Base-by-base conservation (phyloP, 2,888 invertebrate species). In the Ophion ventricosus region DNA sequence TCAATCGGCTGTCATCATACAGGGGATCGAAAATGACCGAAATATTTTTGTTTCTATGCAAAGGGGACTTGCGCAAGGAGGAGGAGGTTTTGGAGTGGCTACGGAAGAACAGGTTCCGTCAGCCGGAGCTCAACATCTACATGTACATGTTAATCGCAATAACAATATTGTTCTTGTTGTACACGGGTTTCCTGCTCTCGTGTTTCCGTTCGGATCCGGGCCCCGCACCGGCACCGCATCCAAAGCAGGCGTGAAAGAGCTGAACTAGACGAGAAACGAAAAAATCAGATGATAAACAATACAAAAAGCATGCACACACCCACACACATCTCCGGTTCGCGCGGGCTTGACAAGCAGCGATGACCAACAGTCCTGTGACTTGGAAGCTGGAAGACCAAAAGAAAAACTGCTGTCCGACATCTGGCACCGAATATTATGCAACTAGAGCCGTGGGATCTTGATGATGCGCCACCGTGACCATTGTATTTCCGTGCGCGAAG, bases 81-180 rank as follows among this genome's bases (percentile, higher is more conserved):
- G 95, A 96, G 7, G 97, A 98, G 92, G 98, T 98, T 23, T 94
- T 98, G 86, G 98, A 98, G 90, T 98, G 98, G 98, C 94, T 98
- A 87, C 96, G 98, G 89, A 98, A 98, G 94, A 98, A 98, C 93
- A 95, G 98, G 88, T 98, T 98, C 94, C 96, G 98, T 73, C 98
- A 98, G 91, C 98, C 98, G 0, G 98, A 98, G 93, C 94, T 98
- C 63, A 98, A 98, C 92, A 96, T 98, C 88, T 98, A 98, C 93
- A 98, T 98, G 98, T 98, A 98, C 93, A 97, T 97, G 73, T 94
- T 98, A 89, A 96, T 98, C 92, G 97, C 98, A 26, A 95, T 98
- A 87, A 96, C 97, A 76, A 94, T 97, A 90, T 97, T 97, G 69
- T 98, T 98, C 92, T 95, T 98, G 59, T 95, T 98, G 94, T 98